Evolutionary conservation across 2,797 vertebrate genomes (phyloP).

Genomic region (Pangasius larnaudii): DNA sequence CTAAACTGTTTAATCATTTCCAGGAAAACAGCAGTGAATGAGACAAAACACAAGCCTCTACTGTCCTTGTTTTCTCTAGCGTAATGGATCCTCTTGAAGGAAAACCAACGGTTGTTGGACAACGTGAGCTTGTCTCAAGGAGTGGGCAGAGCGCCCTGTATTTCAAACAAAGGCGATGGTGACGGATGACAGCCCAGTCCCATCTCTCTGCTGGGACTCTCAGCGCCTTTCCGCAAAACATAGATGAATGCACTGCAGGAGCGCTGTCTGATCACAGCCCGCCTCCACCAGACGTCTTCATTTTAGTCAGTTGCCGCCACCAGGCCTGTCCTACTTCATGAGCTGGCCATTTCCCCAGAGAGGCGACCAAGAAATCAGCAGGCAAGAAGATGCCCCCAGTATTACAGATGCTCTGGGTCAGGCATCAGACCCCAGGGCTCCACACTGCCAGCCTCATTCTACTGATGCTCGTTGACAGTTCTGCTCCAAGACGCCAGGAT

Average conservation of each 20-base stretch:
- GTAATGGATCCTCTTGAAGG: background rate
- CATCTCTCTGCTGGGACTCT: conserved; percentile 40
- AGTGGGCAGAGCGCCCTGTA: conserved; percentile 35
- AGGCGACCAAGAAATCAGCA: conserved; percentile 20
- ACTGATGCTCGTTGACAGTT: conserved; percentile 48
- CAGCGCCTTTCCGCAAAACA: conserved; percentile 27
- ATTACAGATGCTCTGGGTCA: conserved; percentile 57
- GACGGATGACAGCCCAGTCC: conserved; percentile 43
- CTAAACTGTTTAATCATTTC: background rate
- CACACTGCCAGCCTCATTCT: conserved; percentile 59
- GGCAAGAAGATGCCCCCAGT: conserved; percentile 52
- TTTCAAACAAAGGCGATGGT: conserved; percentile 51
- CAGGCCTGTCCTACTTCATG: conserved; percentile 46
- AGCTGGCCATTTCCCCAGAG: conserved; percentile 32
- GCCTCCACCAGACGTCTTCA: conserved; percentile 50
- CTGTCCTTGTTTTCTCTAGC: background rate
- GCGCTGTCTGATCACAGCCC: conserved; percentile 32
- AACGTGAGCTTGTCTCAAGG: background rate
- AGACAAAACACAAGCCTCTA: conserved; percentile 2
- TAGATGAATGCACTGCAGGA: conserved; percentile 29
- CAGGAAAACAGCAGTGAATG: background rate
- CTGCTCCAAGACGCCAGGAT: conserved; percentile 19
- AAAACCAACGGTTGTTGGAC: background rate
- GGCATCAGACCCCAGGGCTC: conserved; percentile 59
- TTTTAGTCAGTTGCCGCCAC: conserved; percentile 44